These are phyloP conservation scores for Batillaria attramentaria DNA, from an alignment of 1,140 invertebrate genomes.

Conservation along the genomic window DNA sequence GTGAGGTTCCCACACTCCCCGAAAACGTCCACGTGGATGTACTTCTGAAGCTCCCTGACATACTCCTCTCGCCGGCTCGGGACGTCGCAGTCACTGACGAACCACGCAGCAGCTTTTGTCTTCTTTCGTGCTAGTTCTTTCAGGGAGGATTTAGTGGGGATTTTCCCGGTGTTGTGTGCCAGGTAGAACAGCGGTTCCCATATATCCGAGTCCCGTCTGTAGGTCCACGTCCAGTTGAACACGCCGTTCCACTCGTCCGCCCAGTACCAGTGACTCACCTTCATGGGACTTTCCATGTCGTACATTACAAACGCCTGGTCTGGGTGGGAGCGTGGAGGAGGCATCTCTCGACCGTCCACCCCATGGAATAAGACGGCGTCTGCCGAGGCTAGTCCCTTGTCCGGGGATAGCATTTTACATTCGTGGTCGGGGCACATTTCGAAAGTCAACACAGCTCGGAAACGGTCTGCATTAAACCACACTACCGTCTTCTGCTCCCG, in stretches of 20 bases:
- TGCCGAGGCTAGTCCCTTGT: too few relatives aligned
- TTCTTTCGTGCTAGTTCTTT: conserved; percentile 34
- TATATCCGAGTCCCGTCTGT: conserved; percentile 11
- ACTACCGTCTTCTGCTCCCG: too few relatives aligned
- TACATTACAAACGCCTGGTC: too few relatives aligned
- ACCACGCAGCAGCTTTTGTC: conserved; percentile 73
- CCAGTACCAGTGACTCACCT: too few relatives aligned
- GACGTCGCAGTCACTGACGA: conserved; percentile 77
- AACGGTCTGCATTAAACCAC: too few relatives aligned
- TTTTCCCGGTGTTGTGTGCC: background rate
- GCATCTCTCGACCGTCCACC: too few relatives aligned
- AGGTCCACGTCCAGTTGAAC: conserved; percentile 36
- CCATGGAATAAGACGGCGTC: too few relatives aligned
- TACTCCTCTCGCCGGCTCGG: conserved; percentile 74
- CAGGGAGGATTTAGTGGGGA: background rate
- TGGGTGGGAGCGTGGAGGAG: too few relatives aligned
- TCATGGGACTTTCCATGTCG: too few relatives aligned
- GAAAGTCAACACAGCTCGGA: too few relatives aligned
- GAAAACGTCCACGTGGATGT: conserved; percentile 77
- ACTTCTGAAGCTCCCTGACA: conserved; percentile 72
- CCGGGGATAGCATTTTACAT: too few relatives aligned
- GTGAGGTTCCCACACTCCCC: conserved; percentile 74
- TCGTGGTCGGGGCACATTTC: too few relatives aligned
- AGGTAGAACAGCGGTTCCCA: background rate
- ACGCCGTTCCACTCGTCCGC: background rate